Evolutionary conservation across 2,888 invertebrate genomes (phyloP).

Genomic region (Dermolepida albohirtum): DNA sequence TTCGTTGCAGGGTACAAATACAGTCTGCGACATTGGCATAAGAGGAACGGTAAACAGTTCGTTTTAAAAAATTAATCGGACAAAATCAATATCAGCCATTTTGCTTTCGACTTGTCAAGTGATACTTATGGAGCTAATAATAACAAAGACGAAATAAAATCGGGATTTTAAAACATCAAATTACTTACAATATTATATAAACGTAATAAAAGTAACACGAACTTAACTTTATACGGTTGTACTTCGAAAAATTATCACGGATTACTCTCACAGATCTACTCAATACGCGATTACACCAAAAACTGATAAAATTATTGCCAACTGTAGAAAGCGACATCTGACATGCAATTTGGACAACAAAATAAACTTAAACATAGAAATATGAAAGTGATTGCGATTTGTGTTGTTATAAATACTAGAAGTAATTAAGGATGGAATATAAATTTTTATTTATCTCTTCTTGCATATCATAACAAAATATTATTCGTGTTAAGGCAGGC

Average conservation of each 20-base stretch:
- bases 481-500: too few species aligned
- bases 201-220: conserved; percentile 32
- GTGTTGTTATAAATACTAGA: too few species aligned
- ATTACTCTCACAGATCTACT: conserved; percentile 35
- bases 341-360: background rate
- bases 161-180: background rate
- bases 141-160: background rate
- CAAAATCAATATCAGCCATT: conserved; percentile 64
- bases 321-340: conserved; percentile 27
- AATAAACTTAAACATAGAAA: too few species aligned
- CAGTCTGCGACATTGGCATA: background rate
- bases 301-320: conserved; percentile 44
- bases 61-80: conserved; percentile 44
- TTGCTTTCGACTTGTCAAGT: conserved; percentile 55
- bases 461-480: too few species aligned
- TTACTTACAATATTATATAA: conserved; percentile 47
- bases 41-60: conserved; percentile 19
- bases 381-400: too few species aligned
- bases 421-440: too few species aligned
- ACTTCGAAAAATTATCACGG: conserved; percentile 37
- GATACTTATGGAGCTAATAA: conserved; percentile 25
- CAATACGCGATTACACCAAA: conserved; percentile 41
- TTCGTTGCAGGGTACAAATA: background rate
- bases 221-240: conserved; percentile 34
- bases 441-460: too few species aligned